Conservation (phyloP, 2,888 invertebrate genomes). For the Oligia fasciuncula region DNA sequence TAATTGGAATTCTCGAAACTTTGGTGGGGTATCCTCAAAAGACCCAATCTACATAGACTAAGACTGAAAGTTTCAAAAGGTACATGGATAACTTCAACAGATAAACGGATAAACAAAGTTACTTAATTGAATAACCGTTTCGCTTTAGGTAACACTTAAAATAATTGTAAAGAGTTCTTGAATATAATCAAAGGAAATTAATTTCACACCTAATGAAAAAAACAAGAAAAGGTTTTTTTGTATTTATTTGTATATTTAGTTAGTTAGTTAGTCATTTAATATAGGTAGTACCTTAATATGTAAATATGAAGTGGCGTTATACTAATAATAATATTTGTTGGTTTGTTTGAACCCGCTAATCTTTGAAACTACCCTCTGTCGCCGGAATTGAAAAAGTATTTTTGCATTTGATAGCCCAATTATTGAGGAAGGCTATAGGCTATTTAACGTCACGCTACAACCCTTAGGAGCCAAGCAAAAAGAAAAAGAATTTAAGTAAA, state of each 20-base stretch:
- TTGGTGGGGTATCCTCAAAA: conserved; percentile 35
- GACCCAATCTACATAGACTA: conserved; percentile 6
- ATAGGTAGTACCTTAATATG: not conserved
- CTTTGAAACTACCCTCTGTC: too few species aligned
- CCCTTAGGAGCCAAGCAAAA: too few species aligned
- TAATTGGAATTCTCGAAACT: conserved; percentile 43
- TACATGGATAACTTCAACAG: conserved; percentile 43
- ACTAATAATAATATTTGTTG: too few species aligned
- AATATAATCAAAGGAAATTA: not conserved
- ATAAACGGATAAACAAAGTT: conserved; percentile 53
- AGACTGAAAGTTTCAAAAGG: conserved; percentile 42
- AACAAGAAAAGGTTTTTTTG: not conserved
- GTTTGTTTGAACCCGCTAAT: too few species aligned
- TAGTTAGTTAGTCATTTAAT: too few species aligned
- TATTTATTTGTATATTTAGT: not conserved
- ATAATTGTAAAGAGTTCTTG: conserved; percentile 9
- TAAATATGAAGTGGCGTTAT: not conserved
- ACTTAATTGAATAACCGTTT: conserved; percentile 49
- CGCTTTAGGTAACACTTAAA: conserved; percentile 18
- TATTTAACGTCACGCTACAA: too few species aligned
- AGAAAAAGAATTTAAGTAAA: too few species aligned
- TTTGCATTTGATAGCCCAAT: too few species aligned
- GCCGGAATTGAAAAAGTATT: too few species aligned
- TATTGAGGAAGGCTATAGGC: too few species aligned
- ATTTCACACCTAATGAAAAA: not conserved